Base-by-base conservation (phyloP, 2,888 invertebrate species). In the Panopea generosa region DNA sequence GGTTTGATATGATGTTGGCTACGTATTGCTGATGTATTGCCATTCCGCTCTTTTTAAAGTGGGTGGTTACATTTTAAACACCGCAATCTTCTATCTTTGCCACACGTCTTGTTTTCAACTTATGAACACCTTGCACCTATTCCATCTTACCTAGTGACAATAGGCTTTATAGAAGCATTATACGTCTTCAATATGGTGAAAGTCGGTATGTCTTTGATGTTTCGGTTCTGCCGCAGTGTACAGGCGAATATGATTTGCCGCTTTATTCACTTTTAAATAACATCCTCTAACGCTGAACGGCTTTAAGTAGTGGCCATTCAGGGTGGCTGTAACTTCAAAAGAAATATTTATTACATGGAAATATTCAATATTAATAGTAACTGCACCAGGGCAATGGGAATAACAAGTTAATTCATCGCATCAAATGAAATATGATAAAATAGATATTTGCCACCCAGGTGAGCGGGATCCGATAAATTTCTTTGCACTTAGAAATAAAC, bases 271-370 rank as follows among this genome's bases (percentile, higher is more conserved):
- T 63, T 63, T 52, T 40, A 55, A 55, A 47, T 50, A 40, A 55
- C 24, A 52, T 55, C 55, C 22, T 40, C 40, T 43, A 63, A 63
- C 26, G 20, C 55, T 43, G 63, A 55, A 40, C n/a, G 27, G 43
- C 53, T 24, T 24, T 55, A 40, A 55, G 63, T 55, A 55, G 63
- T 20, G 24, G 53, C 55, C 45, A 53, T 63, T 52, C 43, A 38
- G 4, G 4, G 6, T 18, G 11, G 22, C 18, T 22, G 60, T 47
- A 56, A 74, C 74, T 49, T 74, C 74, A 74, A 74, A 74, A 49
- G 62, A 43, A 22, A 29, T 57, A 55, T 47, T 47, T 68, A 68
- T 74, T 74, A 49, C 74, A 74, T 57, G 62, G 67, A 62, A 74
- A 67, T 73, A 73, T 50, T 74, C 57, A 45, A 55, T 63, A 55